A percentile compares a stretch with the other conserved stretches of the same genome.
phyloP scores from a whole-genome alignment of 2,888 invertebrate genomes.

The Parnassius orleans region DNA sequence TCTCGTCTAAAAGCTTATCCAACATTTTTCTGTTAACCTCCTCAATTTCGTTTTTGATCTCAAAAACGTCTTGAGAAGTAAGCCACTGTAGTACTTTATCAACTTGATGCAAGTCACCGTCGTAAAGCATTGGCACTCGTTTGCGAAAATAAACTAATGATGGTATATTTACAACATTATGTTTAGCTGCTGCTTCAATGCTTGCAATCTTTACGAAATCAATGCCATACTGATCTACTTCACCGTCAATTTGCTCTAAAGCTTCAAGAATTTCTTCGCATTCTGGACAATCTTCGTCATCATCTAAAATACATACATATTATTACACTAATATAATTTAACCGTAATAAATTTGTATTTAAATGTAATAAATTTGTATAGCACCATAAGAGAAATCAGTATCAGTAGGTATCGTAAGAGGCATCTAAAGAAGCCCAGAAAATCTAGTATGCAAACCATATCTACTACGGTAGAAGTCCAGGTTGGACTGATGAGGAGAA shows the following conservation, averaged over 20 bases:
- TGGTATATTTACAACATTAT: slow-evolving; percentile 91
- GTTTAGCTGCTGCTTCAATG: slow-evolving; percentile 89
- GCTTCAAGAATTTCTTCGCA: slow-evolving; percentile 95
- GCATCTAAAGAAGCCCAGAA: too few species aligned
- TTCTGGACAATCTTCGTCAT: slow-evolving; percentile 94
- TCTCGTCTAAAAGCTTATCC: slow-evolving; percentile 95
- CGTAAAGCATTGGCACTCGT: slow-evolving; percentile 91
- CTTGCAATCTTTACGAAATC: slow-evolving; percentile 96
- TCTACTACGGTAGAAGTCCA: too few species aligned
- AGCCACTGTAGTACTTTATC: slow-evolving; percentile 93
- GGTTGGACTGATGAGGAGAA: too few species aligned
- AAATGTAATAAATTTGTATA: too few species aligned
- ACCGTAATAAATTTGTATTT: too few species aligned
- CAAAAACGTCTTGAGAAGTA: slow-evolving; percentile 96
- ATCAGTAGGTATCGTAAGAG: too few species aligned
- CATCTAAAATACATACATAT: slow-evolving; percentile 59
- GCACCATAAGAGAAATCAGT: too few species aligned
- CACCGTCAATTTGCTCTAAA: slow-evolving; percentile 96
- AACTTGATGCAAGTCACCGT: slow-evolving; percentile 93
- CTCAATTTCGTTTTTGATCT: slow-evolving; percentile 97
- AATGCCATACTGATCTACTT: slow-evolving; percentile 95
- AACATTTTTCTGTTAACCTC: slow-evolving; percentile 98
- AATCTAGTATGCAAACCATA: too few species aligned
- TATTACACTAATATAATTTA: too few species aligned
- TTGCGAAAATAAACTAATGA: slow-evolving; percentile 93